Evolutionary conservation across 2,113 vertebrate genomes (phyloP).

Genomic region (Pelecanus crispus): DNA sequence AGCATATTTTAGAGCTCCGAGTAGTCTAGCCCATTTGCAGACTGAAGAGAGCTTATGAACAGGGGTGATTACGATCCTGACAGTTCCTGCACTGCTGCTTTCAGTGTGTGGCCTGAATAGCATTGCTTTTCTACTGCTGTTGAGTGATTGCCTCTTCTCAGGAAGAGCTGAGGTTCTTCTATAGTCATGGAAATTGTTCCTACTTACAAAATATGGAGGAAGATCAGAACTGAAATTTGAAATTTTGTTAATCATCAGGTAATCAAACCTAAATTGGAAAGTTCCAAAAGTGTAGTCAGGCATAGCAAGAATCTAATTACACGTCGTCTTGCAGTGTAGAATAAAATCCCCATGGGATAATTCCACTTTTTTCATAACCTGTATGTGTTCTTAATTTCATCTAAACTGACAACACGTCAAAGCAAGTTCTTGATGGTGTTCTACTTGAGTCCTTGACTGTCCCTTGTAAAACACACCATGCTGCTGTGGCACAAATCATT

Average conservation of each 20-base stretch:
- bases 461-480: not conserved
- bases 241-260: constrained; percentile 27
- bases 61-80: not conserved
- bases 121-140: not conserved
- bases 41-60: not conserved
- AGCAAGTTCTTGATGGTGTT: not conserved
- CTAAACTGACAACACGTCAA: not conserved
- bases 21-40: not conserved
- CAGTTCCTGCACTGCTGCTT: not conserved
- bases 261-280: constrained; percentile 26
- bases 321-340: not conserved
- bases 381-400: not conserved
- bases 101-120: not conserved
- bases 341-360: not conserved
- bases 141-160: not conserved
- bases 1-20: not conserved
- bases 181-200: not conserved
- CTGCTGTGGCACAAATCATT: not conserved
- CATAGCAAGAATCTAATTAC: not conserved
- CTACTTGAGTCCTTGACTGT: not conserved
- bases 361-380: not conserved
- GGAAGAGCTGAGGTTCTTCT: not conserved
- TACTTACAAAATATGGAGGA: not conserved
- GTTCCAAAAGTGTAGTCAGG: not conserved
- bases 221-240: not conserved